Conservation (phyloP, 2,113 vertebrate genomes). For the Pyrgilauda ruficollis region DNA sequence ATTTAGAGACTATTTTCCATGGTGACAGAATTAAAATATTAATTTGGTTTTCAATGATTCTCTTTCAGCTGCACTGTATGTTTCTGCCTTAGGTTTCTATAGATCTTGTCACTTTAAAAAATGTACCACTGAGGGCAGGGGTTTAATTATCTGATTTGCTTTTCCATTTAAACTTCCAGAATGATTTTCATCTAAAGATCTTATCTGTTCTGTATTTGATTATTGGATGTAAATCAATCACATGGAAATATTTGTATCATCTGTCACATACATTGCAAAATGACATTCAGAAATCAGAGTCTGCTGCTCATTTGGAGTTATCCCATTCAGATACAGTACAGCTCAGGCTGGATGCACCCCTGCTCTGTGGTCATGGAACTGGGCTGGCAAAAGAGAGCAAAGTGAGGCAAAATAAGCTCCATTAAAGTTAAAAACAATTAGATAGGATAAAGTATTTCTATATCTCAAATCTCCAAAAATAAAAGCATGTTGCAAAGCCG, state of each 20-base stretch:
- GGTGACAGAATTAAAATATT: conserved; percentile 65
- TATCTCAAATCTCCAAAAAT: not conserved
- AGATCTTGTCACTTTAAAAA: conserved; percentile 61
- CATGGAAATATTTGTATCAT: not conserved
- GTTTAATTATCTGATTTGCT: conserved; percentile 63
- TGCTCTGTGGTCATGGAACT: not conserved
- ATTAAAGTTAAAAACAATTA: not conserved
- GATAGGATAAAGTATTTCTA: not conserved
- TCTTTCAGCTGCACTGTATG: conserved; percentile 48
- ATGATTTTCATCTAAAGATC: conserved; percentile 38
- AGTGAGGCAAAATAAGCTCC: not conserved
- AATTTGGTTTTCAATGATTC: conserved; percentile 58
- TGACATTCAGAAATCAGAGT: not conserved
- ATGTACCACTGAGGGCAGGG: conserved; percentile 30
- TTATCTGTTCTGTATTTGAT: conserved; percentile 26
- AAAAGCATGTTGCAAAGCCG: not conserved
- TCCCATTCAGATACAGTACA: not conserved
- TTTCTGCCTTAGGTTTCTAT: conserved; percentile 49
- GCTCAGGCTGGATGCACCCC: not conserved
- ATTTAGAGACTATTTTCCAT: conserved; percentile 4
- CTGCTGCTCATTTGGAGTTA: not conserved
- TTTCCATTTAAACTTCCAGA: conserved; percentile 55
- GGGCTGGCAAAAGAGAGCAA: not conserved
- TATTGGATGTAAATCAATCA: conserved; percentile 26
- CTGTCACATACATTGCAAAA: not conserved